These are phyloP conservation scores for Diabrotica virgifera DNA, from an alignment of 1,140 invertebrate species.

Conservation along the genomic window DNA sequence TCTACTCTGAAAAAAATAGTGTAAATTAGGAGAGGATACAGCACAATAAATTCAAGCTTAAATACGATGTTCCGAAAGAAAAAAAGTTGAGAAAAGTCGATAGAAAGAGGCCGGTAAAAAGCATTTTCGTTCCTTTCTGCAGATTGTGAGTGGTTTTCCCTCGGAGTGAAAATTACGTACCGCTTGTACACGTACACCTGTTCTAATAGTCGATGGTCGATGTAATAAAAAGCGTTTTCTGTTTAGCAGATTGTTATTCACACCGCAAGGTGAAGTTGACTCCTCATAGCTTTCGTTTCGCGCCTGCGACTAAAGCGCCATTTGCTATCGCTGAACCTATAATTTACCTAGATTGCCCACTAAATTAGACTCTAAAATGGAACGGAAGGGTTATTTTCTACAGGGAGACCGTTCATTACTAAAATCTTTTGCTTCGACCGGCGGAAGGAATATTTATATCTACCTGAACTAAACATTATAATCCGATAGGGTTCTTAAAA, in stretches of 20 bases:
- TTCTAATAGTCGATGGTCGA: constrained; percentile 2
- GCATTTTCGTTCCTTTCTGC: not conserved
- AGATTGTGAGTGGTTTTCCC: not conserved
- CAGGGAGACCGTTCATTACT: not conserved
- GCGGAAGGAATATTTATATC: not conserved
- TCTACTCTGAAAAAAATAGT: no score
- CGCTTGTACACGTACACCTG: not conserved
- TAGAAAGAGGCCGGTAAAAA: not conserved
- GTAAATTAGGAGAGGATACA: no score
- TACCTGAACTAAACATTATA: no score
- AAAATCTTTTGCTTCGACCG: not conserved
- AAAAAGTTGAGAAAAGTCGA: no score
- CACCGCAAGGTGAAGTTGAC: not conserved
- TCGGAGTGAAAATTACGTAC: not conserved
- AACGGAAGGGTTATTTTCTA: not conserved
- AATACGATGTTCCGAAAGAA: no score
- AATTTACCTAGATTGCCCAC: constrained; percentile 2
- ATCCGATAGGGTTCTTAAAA: no score
- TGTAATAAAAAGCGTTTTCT: not conserved
- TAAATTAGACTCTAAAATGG: not conserved
- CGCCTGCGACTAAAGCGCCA: not conserved
- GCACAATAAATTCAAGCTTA: no score
- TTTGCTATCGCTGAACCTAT: constrained; percentile 2
- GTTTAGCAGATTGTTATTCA: constrained; percentile 2
- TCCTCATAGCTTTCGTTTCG: not conserved